Evolutionary conservation across 1,140 invertebrate genomes (phyloP), one percentile per base, ranked within the genome.

Genomic region (Ceratosolen solmsi): DNA sequence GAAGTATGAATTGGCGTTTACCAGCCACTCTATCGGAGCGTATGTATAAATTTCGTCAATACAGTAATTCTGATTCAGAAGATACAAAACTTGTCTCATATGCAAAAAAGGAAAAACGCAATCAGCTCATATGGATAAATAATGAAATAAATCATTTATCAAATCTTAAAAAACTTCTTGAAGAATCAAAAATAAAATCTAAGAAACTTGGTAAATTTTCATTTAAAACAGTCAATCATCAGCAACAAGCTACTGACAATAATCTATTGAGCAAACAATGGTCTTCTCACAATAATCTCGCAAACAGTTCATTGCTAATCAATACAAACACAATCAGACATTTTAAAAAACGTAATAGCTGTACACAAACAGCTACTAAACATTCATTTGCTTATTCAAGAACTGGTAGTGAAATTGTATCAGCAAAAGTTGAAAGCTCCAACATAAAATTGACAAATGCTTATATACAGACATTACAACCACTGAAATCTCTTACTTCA

Each of bases 121-220:
- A 92, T 85, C 92, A 93, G 73, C 80, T 93, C 17, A 85, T 90
- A 22, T 93, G 92, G 92, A 93, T 93, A 46, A 91, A 89, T n/a
- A 92, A 89, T 81, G 92, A 92, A 84, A 93, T 93, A 17, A 89
- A 89, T 78, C 92, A 93, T 83, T 83, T 93, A 3, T 90, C 88
- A 25, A 92, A 92, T 83, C 84, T 93, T 9, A 93, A 93, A 85
- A 89, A 89, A 88, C 83, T 92, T 8, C 60, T 92, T 8, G 90
- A 92, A 76, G 86, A 91, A 36, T 86, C 89, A 25, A 87, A 89
- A 15, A 56, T 49, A 41, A 89, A 88, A 80, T 46, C 83, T 0
- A 84, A 89, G 9, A 86, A 84, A 25, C 36, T 83, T 1, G 25
- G 1, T 4, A 87, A 87, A 70, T 72, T 81, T 7, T 87, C 86